A percentile compares a stretch with the other conserved stretches of the same genome.
phyloP scores from a whole-genome alignment of 1,140 invertebrate species.

The Lasioglossum baleicum region DNA sequence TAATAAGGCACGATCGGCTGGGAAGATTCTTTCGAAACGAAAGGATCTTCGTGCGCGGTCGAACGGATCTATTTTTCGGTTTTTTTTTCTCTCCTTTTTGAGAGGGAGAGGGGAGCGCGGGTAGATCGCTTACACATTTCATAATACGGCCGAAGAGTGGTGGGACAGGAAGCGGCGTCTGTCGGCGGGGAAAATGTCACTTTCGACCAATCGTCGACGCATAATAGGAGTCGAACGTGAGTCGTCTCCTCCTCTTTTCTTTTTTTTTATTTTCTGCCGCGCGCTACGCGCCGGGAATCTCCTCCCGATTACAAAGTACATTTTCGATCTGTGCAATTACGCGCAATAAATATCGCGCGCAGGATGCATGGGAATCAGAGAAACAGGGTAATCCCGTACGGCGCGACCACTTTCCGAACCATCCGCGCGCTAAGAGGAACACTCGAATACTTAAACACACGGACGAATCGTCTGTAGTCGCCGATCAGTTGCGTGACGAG shows the following conservation, averaged over 20 bases:
- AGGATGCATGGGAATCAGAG: slow-evolving; percentile 11
- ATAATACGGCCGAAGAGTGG: not conserved
- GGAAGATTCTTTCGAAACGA: slow-evolving; percentile 62
- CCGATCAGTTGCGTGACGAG: not conserved
- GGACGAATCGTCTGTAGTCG: not conserved
- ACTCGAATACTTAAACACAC: not conserved
- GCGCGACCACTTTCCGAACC: slow-evolving; percentile 6
- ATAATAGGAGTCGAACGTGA: not conserved
- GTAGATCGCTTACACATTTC: slow-evolving; percentile 33
- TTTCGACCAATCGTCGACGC: not conserved
- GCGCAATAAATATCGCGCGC: slow-evolving; percentile 20
- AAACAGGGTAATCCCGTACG: slow-evolving; percentile 17
- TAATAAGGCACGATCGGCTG: slow-evolving; percentile 62
- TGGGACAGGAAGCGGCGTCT: not conserved
- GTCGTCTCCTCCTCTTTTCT: no score
- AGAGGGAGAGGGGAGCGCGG: not conserved
- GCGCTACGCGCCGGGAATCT: not conserved
- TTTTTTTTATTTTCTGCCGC: no score
- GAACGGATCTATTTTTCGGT: slow-evolving; percentile 35
- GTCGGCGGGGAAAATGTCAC: not conserved
- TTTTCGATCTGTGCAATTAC: slow-evolving; percentile 28
- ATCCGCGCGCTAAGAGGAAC: not conserved
- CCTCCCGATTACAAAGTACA: not conserved
- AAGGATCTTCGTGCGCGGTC: slow-evolving; percentile 49
- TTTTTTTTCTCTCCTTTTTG: not conserved